phyloP scores from a whole-genome alignment of 2,888 invertebrate genomes.

The Diploptera punctata region DNA sequence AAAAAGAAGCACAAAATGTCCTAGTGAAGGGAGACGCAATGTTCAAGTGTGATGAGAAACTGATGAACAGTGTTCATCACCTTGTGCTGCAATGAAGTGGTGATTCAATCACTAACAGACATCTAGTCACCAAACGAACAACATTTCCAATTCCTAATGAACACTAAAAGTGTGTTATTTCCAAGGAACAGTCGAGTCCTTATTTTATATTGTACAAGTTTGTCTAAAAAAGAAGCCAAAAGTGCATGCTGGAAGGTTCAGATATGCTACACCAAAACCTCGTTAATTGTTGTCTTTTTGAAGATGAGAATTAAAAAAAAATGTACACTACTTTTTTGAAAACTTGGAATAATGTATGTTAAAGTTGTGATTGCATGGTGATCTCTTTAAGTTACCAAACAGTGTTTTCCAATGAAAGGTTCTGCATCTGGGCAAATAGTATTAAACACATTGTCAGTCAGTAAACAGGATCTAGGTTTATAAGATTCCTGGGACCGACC shows the following conservation, averaged over 20 bases:
- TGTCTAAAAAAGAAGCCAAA: neutral
- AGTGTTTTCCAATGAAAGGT: too few relatives aligned
- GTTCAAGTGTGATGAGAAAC: too few relatives aligned
- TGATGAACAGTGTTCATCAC: neutral
- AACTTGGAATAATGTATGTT: neutral
- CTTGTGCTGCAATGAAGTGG: neutral
- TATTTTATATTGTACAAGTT: slow-evolving; percentile 1
- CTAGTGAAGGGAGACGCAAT: slow-evolving; percentile 43
- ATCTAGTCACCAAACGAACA: slow-evolving; percentile 9
- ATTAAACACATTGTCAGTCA: too few relatives aligned
- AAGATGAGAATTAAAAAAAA: neutral
- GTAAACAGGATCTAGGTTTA: too few relatives aligned
- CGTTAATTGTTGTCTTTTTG: neutral
- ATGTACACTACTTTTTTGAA: neutral
- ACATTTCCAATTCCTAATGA: neutral
- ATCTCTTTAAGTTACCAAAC: too few relatives aligned
- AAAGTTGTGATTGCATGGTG: slow-evolving; percentile 6
- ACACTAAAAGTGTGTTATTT: neutral
- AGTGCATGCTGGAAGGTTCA: neutral
- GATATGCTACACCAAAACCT: slow-evolving; percentile 7
- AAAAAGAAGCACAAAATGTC: slow-evolving; percentile 71
- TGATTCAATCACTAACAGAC: neutral
- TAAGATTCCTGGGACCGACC: too few relatives aligned
- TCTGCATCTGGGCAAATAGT: too few relatives aligned
- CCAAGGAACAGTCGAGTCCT: neutral